Evolutionary conservation across 2,888 invertebrate genomes (phyloP).

Genomic region (Tipula vernalis): DNA sequence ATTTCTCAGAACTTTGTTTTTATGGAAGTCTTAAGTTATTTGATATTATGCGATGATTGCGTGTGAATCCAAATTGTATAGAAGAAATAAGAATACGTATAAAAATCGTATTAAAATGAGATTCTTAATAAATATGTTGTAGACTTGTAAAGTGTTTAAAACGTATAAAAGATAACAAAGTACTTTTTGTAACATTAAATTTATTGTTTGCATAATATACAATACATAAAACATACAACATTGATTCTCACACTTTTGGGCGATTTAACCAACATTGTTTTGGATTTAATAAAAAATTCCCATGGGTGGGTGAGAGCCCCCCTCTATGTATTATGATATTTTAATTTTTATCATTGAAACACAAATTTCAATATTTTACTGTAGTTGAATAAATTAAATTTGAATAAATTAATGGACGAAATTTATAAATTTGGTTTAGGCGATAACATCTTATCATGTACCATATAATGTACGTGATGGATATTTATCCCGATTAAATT

Average conservation of each 20-base stretch:
- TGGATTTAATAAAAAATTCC: neutral
- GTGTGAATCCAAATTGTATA: neutral
- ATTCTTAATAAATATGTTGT: neutral
- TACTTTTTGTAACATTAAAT: neutral
- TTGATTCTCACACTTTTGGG: neutral
- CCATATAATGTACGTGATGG: neutral
- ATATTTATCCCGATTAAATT: neutral
- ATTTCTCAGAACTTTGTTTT: neutral
- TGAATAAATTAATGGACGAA: neutral
- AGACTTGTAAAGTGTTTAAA: neutral
- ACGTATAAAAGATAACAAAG: neutral
- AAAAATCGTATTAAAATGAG: neutral
- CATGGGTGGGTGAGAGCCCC: too few relatives aligned
- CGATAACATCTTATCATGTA: neutral
- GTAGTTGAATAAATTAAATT: neutral
- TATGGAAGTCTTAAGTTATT: neutral
- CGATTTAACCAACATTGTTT: neutral
- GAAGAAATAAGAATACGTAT: neutral
- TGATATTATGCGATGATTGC: neutral
- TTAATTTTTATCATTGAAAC: neutral
- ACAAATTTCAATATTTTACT: neutral
- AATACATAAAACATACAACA: neutral
- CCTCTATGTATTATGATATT: neutral
- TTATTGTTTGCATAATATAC: neutral
- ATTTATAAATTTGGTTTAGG: neutral